Evolutionary conservation across 2,113 vertebrate genomes (phyloP).

Genomic region (Acrocephalus arundinaceus): DNA sequence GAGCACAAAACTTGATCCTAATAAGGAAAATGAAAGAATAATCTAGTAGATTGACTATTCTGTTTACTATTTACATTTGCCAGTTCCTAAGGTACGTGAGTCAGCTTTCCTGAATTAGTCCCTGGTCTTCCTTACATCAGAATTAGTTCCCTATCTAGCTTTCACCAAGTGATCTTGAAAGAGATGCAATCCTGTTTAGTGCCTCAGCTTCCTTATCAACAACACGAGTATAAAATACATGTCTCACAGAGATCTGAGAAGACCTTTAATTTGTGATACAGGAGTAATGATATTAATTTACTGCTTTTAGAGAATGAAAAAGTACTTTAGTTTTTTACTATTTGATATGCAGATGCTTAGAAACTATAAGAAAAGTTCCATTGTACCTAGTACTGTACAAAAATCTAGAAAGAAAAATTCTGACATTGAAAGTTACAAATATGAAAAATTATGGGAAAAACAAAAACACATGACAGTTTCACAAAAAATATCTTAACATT

Average conservation of each 20-base stretch:
- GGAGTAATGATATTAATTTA: neutral
- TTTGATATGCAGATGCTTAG: neutral
- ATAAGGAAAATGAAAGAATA: neutral
- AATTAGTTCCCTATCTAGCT: neutral
- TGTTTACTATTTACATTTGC: too few species aligned
- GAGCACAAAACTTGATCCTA: neutral
- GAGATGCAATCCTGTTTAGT: neutral
- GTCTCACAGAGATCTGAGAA: neutral
- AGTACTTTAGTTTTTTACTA: neutral
- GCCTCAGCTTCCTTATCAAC: neutral
- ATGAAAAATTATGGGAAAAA: neutral
- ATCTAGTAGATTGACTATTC: too few species aligned
- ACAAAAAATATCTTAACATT: neutral
- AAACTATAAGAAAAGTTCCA: neutral
- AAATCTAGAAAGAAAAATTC: neutral
- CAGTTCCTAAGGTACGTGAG: neutral
- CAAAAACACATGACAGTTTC: neutral
- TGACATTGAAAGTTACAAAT: neutral
- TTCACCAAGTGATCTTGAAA: neutral
- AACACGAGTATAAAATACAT: neutral
- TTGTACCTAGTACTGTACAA: neutral
- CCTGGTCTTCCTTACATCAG: neutral
- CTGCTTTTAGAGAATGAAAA: neutral
- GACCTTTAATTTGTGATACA: neutral
- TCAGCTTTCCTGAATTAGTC: neutral